Evolutionary conservation across 2,888 invertebrate genomes (phyloP).

Genomic region (Bombylius major): DNA sequence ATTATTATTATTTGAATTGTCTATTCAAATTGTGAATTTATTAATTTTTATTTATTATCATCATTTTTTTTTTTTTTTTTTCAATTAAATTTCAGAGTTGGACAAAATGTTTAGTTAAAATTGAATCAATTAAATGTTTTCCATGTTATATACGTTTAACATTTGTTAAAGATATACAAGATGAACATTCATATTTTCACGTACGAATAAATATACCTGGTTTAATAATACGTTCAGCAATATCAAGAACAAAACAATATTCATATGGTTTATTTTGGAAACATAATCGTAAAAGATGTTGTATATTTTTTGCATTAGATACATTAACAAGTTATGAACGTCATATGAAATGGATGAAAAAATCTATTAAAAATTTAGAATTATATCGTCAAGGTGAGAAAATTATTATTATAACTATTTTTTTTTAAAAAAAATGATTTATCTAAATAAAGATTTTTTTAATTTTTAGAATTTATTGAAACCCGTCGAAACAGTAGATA

Average conservation of each 20-base stretch:
- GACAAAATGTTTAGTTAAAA: slow-evolving; percentile 34
- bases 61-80: not conserved
- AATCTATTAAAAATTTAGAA: slow-evolving; percentile 35
- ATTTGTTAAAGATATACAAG: slow-evolving; percentile 20
- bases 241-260: slow-evolving; percentile 31
- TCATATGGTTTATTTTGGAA: slow-evolving; percentile 37
- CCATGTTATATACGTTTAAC: slow-evolving; percentile 34
- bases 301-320: slow-evolving; percentile 34
- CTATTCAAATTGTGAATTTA: too few species aligned
- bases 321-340: slow-evolving; percentile 28
- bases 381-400: slow-evolving; percentile 26
- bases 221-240: slow-evolving; percentile 29
- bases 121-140: slow-evolving; percentile 36
- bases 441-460: not conserved
- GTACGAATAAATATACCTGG: slow-evolving; percentile 36
- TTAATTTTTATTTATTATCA: too few species aligned
- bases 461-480: slow-evolving; percentile 26
- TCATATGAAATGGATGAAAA: slow-evolving; percentile 37
- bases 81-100: slow-evolving; percentile 19
- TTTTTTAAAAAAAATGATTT: not conserved
- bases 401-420: not conserved
- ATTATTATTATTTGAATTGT: too few species aligned
- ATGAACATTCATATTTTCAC: slow-evolving; percentile 11
- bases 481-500: slow-evolving; percentile 27
- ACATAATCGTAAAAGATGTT: slow-evolving; percentile 34